These are phyloP conservation scores for Chondrilla cf. caribensis DNA, from an alignment of 37 sponge, comb jelly and placozoan genomes.

Conservation along the genomic window DNA sequence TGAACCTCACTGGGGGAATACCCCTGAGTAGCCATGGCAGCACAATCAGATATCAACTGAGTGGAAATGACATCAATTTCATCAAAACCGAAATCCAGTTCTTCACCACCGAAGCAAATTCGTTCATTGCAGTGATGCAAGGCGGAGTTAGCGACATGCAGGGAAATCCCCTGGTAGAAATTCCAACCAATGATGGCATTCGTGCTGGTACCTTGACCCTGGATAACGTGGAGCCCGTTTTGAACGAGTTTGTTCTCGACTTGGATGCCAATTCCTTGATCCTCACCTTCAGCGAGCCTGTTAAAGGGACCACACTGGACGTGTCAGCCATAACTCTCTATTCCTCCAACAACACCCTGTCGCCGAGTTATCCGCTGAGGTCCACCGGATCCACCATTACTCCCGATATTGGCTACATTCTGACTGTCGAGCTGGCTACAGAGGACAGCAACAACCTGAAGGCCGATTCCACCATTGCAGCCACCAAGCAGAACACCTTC, in stretches of 20 bases:
- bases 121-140: conserved; percentile 62
- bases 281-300: conserved; percentile 86
- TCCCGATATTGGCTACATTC: conserved; percentile 38
- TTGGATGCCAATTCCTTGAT: conserved; percentile 55
- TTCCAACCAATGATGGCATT: conserved; percentile 48
- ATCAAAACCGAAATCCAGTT: conserved; percentile 75
- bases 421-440: conserved; percentile 34
- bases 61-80: conserved; percentile 63
- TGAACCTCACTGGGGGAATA: conserved; percentile 60
- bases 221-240: conserved; percentile 50
- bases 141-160: conserved; percentile 62
- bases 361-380: conserved; percentile 11
- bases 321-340: conserved; percentile 44
- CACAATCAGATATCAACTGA: conserved; percentile 41
- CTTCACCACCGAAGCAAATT: conserved; percentile 74
- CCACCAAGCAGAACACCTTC: conserved; percentile 57
- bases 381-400: conserved; percentile 23
- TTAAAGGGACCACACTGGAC: conserved; percentile 42
- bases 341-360: conserved; percentile 27
- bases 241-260: conserved; percentile 72
- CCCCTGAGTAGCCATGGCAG: conserved; percentile 37
- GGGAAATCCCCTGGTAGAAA: conserved; percentile 60
- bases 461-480: conserved; percentile 54
- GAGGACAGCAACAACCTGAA: conserved; percentile 60
- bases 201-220: conserved; percentile 41